Conservation (phyloP, 2,113 vertebrate genomes). For the pig (Sus scrofa) region DNA sequence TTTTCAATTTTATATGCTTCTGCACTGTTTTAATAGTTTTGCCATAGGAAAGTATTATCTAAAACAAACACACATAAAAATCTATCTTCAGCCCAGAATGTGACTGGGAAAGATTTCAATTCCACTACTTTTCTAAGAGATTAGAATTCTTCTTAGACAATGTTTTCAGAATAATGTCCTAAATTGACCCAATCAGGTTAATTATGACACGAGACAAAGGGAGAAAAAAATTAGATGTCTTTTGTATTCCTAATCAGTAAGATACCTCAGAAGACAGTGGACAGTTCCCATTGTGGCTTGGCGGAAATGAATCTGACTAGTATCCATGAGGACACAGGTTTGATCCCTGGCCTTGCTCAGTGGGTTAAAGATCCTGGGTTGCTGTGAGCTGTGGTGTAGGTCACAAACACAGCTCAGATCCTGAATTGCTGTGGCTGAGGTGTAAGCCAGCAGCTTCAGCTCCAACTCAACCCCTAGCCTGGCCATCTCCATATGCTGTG, state of each 20-base stretch:
- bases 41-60: neutral
- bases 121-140: slow-evolving; percentile 9
- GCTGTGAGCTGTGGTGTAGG: too few relatives aligned
- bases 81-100: neutral
- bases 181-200: neutral
- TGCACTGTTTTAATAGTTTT: neutral
- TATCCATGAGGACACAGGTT: too few relatives aligned
- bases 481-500: too few relatives aligned
- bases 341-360: too few relatives aligned
- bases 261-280: neutral
- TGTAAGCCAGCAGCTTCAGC: too few relatives aligned
- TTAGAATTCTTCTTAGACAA: slow-evolving; percentile 27
- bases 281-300: neutral
- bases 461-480: too few relatives aligned
- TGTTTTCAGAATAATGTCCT: neutral
- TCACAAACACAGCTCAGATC: too few relatives aligned
- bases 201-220: neutral
- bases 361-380: too few relatives aligned
- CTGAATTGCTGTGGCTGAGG: too few relatives aligned
- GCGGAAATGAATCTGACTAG: too few relatives aligned
- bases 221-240: slow-evolving; percentile 22
- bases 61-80: neutral
- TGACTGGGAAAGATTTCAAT: slow-evolving; percentile 10
- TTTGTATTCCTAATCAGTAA: neutral
- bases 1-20: neutral